These are phyloP conservation scores for Corythornis cristatus DNA, from an alignment of 2,113 vertebrate species.

Conservation along the genomic window DNA sequence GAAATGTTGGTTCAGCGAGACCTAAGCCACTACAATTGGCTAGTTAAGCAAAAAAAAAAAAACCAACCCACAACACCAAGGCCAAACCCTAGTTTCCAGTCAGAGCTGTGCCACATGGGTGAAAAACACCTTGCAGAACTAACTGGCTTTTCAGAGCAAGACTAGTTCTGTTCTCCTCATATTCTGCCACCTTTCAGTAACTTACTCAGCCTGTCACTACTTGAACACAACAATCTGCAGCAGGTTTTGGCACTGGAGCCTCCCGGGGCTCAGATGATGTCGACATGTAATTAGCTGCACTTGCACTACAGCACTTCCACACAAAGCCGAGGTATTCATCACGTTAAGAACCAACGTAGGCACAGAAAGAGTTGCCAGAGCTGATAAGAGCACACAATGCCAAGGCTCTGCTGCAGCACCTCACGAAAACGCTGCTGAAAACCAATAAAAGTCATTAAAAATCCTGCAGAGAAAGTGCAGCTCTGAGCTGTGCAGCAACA, in stretches of 20 bases:
- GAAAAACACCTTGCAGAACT: neutral
- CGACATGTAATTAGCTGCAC: neutral
- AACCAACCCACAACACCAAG: neutral
- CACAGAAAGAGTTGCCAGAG: neutral
- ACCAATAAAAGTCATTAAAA: neutral
- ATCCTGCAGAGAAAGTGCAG: neutral
- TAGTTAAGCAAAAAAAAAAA: neutral
- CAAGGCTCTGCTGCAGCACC: neutral
- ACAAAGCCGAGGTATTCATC: constrained; percentile 5
- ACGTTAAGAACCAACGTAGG: neutral
- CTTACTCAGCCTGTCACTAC: neutral
- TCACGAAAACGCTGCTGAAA: constrained; percentile 7
- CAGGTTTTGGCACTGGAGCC: neutral
- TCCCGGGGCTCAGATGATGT: neutral
- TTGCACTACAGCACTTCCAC: neutral
- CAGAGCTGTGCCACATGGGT: neutral
- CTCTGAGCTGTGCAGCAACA: neutral
- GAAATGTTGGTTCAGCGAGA: constrained; percentile 51
- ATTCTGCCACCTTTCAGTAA: neutral
- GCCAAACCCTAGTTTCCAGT: neutral
- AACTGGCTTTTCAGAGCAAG: neutral
- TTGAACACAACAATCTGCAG: neutral
- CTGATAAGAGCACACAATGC: neutral
- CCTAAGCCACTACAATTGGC: neutral
- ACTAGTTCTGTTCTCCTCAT: neutral